phyloP scores from a whole-genome alignment of 2,888 invertebrate species.

The Stenchaetothrips biformis region DNA sequence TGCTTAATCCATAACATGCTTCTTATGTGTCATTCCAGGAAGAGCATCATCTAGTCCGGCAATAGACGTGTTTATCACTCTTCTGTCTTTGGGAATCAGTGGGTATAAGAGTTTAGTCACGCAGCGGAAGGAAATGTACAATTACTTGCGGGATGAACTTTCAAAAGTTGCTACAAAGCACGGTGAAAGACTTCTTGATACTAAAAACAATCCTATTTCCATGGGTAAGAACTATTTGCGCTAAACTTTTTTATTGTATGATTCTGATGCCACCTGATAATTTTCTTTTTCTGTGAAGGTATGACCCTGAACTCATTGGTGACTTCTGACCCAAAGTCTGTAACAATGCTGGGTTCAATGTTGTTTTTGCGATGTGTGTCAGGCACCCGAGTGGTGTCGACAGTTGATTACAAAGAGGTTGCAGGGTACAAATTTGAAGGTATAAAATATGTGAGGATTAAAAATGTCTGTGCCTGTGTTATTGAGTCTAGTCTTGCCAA shows the following conservation, averaged over 20 bases:
- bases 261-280: constrained; percentile 5
- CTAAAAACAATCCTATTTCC: constrained; percentile 65
- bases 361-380: constrained; percentile 67
- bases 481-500: not conserved
- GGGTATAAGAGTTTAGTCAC: constrained; percentile 59
- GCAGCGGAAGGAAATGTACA: constrained; percentile 56
- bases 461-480: constrained; percentile 22
- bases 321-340: constrained; percentile 44
- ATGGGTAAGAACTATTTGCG: constrained; percentile 49
- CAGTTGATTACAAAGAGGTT: constrained; percentile 52
- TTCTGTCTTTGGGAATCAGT: constrained; percentile 61
- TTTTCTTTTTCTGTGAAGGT: constrained; percentile 41
- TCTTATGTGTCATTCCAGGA: constrained; percentile 46
- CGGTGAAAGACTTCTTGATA: constrained; percentile 56
- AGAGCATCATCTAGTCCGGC: constrained; percentile 67
- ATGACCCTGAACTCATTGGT: constrained; percentile 47
- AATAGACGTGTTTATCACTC: constrained; percentile 69
- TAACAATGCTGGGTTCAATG: constrained; percentile 66
- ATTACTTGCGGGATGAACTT: constrained; percentile 56
- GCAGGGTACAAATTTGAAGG: constrained; percentile 55
- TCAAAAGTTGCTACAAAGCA: constrained; percentile 51
- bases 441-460: constrained; percentile 39
- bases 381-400: constrained; percentile 61
- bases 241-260: not conserved
- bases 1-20: too few relatives aligned